Percentiles rank a stretch among this genome's conserved stretches.
Conservation (phyloP, 2,888 invertebrate species). For the Anoncus sp. region DNA sequence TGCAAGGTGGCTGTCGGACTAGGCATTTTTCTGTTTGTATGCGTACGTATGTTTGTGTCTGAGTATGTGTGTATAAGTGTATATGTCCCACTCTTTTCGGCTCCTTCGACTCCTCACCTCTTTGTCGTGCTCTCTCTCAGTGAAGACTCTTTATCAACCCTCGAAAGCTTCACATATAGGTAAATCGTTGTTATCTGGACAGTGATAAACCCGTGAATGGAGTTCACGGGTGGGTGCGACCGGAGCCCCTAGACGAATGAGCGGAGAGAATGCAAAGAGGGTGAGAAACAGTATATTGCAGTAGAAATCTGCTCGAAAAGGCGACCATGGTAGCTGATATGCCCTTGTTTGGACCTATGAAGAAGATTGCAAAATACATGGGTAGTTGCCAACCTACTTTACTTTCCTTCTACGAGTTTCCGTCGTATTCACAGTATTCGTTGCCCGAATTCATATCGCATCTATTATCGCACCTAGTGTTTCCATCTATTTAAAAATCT, state of each 20-base stretch:
- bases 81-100: slow-evolving; percentile 50
- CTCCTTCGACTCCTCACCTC: slow-evolving; percentile 37
- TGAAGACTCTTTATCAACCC: slow-evolving; percentile 62
- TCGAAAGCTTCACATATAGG: slow-evolving; percentile 76
- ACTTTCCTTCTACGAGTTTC: background rate
- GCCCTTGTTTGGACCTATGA: background rate
- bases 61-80: slow-evolving; percentile 6
- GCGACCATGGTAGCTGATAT: background rate
- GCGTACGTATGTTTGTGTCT: too few relatives aligned
- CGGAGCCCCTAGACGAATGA: slow-evolving; percentile 8
- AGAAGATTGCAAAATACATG: slow-evolving; percentile 3
- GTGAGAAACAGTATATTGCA: slow-evolving; percentile 30
- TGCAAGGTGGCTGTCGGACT: slow-evolving; percentile 81
- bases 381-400: background rate
- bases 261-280: slow-evolving; percentile 68
- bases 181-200: slow-evolving; percentile 84
- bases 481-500: too few relatives aligned
- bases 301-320: slow-evolving; percentile 13
- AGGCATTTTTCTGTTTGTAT: slow-evolving; percentile 65
- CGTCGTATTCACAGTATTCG: too few relatives aligned
- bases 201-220: slow-evolving; percentile 83
- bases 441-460: too few relatives aligned
- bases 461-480: too few relatives aligned
- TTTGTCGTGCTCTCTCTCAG: slow-evolving; percentile 39
- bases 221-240: slow-evolving; percentile 73